Percentiles rank a stretch among this genome's conserved stretches.
Evolutionary conservation across 2,113 vertebrate genomes (phyloP).

Genomic region (Ardeotis arabs): DNA sequence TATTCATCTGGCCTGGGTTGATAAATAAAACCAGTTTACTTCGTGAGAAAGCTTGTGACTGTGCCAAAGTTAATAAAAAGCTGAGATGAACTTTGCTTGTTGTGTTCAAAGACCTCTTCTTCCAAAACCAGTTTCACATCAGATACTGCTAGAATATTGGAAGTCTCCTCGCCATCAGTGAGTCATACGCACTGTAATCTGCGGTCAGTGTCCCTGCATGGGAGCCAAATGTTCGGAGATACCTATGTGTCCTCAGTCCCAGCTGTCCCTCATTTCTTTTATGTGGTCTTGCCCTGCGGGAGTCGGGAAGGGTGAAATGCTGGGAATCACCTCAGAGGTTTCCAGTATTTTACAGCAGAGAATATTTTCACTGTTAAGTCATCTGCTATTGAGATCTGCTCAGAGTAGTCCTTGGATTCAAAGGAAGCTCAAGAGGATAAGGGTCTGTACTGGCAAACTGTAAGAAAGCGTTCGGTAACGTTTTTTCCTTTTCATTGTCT

Average conservation of each 20-base stretch:
- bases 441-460: not conserved
- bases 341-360: not conserved
- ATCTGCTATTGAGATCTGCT: not conserved
- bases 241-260: constrained; percentile 9
- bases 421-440: not conserved
- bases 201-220: not conserved
- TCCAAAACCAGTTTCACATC: constrained; percentile 33
- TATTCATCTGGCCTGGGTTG: constrained; percentile 18
- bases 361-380: constrained; percentile 7
- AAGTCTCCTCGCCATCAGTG: not conserved
- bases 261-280: constrained; percentile 27
- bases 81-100: constrained; percentile 40
- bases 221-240: constrained; percentile 45
- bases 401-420: not conserved
- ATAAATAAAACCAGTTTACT: constrained; percentile 44
- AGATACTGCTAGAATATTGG: not conserved
- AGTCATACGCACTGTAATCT: not conserved
- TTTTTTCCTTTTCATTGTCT: not conserved
- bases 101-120: constrained; percentile 35
- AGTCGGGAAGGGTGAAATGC: not conserved
- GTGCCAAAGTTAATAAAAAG: constrained; percentile 59
- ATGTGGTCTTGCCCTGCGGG: constrained; percentile 1
- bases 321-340: constrained; percentile 15
- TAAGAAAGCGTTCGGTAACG: not conserved
- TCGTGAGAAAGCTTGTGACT: not conserved